Percentiles rank a stretch among this genome's conserved stretches.
Evolutionary conservation across 2,113 vertebrate genomes (phyloP).

Genomic region (Misgurnus anguillicaudatus): DNA sequence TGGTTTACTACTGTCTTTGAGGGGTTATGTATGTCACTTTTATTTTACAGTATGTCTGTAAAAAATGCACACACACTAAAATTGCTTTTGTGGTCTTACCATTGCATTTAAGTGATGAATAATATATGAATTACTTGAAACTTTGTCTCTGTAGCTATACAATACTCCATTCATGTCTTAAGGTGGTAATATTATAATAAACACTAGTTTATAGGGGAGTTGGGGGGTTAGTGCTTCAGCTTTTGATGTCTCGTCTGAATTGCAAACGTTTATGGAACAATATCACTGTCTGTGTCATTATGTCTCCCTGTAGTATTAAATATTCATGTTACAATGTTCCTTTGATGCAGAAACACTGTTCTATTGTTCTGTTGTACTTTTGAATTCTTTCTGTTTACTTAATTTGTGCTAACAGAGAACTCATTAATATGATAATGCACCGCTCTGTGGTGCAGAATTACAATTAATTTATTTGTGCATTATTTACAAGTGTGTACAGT

Average conservation of each 20-base stretch:
- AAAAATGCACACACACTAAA: neutral
- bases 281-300: constrained; percentile 5
- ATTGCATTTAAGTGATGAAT: neutral
- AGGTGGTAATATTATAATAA: neutral
- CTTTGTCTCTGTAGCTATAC: neutral
- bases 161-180: neutral
- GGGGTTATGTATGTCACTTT: neutral
- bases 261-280: neutral
- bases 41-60: constrained; percentile 9
- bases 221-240: neutral
- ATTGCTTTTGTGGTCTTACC: neutral
- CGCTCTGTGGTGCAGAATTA: constrained; percentile 22
- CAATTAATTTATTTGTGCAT: constrained; percentile 49
- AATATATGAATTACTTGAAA: constrained; percentile 36
- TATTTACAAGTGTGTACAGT: constrained; percentile 37
- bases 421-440: constrained; percentile 6
- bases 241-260: neutral
- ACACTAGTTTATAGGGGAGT: neutral
- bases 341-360: neutral
- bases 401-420: constrained; percentile 15
- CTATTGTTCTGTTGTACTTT: neutral
- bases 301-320: neutral
- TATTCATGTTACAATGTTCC: neutral
- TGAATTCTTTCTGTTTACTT: neutral
- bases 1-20: neutral